Evolutionary conservation across 2,797 vertebrate genomes (phyloP).

Genomic region (Amazona ochrocephala): DNA sequence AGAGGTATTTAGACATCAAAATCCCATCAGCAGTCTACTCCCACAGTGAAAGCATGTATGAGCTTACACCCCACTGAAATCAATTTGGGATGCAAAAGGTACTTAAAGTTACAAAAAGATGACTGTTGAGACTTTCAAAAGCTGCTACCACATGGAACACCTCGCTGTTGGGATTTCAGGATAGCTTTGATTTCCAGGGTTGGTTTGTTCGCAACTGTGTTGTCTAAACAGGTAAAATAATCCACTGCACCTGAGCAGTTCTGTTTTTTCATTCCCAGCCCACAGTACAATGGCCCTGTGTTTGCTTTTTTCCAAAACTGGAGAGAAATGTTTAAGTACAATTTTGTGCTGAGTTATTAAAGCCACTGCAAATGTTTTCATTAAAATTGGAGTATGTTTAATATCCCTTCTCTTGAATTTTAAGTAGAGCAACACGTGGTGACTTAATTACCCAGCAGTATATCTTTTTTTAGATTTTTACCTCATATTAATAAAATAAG

Average conservation of each 20-base stretch:
- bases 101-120: not conserved
- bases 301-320: constrained; percentile 35
- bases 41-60: not conserved
- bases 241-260: not conserved
- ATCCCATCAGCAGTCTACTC: not conserved
- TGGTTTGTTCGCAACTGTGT: not conserved
- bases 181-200: not conserved
- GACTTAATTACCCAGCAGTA: constrained; percentile 48
- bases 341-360: constrained; percentile 51
- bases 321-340: constrained; percentile 37
- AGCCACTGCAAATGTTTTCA: constrained; percentile 45
- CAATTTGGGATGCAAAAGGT: not conserved
- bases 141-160: not conserved
- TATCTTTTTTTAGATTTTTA: constrained; percentile 50
- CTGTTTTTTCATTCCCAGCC: constrained; percentile 2
- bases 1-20: not conserved
- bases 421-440: constrained; percentile 41
- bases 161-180: not conserved
- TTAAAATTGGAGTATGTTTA: constrained; percentile 60
- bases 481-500: constrained; percentile 41
- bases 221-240: not conserved
- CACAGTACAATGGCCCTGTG: not conserved
- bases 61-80: not conserved
- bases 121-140: not conserved
- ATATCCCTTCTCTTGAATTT: constrained; percentile 33